Percentiles rank a stretch among this genome's conserved stretches.
Conservation (phyloP, 35 echinoderm and acorn worm species). For the Heliocidaris erythrogramma region DNA sequence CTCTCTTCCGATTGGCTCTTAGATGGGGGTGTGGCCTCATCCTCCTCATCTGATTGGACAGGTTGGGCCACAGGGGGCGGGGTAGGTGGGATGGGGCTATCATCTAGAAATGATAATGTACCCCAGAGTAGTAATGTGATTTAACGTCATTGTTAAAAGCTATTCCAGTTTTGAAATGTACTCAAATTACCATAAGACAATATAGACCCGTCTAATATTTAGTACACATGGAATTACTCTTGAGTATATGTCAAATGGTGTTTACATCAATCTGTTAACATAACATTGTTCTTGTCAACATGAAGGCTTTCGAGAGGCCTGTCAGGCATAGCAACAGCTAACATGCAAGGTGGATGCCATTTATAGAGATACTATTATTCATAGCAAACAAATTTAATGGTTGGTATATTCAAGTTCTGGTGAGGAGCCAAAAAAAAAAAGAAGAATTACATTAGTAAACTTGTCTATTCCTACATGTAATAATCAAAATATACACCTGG, state of each 20-base stretch:
- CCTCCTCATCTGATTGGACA: slow-evolving; percentile 41
- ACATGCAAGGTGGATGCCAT: background rate
- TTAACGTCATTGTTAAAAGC: background rate
- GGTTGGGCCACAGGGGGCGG: slow-evolving; percentile 44
- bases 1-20: slow-evolving; percentile 29
- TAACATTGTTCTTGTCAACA: too few species aligned
- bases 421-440: background rate
- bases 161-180: background rate
- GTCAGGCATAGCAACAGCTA: background rate
- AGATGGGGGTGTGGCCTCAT: slow-evolving; percentile 12
- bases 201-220: too few species aligned
- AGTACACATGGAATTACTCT: too few species aligned
- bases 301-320: background rate
- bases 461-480: too few species aligned
- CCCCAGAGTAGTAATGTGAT: background rate
- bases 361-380: background rate
- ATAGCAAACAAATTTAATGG: background rate
- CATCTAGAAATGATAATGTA: slow-evolving; percentile 26
- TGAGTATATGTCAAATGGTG: too few species aligned
- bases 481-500: too few species aligned
- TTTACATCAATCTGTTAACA: too few species aligned
- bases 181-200: too few species aligned
- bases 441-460: too few species aligned
- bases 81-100: slow-evolving; percentile 61
- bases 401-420: background rate